These are phyloP conservation scores for Euclidia mi DNA, from an alignment of 2,888 invertebrate genomes.

Conservation along the genomic window DNA sequence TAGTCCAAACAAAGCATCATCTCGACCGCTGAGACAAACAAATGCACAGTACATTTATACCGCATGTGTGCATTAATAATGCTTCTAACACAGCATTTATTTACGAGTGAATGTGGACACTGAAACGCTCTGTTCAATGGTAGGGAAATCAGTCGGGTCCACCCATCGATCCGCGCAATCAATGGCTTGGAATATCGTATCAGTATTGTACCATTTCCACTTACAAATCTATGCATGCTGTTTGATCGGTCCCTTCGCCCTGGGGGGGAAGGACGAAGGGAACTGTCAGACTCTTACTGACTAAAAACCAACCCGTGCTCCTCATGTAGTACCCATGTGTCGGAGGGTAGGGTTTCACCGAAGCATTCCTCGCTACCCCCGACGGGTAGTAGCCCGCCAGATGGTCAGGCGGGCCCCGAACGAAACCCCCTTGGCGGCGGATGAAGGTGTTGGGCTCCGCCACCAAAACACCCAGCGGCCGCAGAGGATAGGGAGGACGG, in stretches of 20 bases:
- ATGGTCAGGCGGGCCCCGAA: too few species aligned
- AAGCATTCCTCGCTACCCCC: too few species aligned
- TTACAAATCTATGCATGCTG: conserved; percentile 62
- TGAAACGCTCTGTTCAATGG: conserved; percentile 63
- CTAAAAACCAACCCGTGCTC: too few species aligned
- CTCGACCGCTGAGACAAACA: background rate
- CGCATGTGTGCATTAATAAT: conserved; percentile 39
- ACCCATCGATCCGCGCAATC: conserved; percentile 71
- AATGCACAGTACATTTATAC: conserved; percentile 7
- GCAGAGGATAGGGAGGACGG: too few species aligned
- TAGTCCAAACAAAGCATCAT: background rate
- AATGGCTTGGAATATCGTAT: conserved; percentile 74
- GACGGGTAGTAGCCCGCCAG: too few species aligned
- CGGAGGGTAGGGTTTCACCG: too few species aligned
- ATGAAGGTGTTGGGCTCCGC: too few species aligned
- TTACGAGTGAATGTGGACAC: conserved; percentile 33
- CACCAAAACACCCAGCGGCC: too few species aligned
- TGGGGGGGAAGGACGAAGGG: too few species aligned
- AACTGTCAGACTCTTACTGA: too few species aligned
- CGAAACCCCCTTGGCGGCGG: too few species aligned
- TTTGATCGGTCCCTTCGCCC: conserved; percentile 17
- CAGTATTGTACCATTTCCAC: conserved; percentile 79
- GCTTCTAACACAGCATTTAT: conserved; percentile 32
- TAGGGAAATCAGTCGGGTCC: conserved; percentile 73
- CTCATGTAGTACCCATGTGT: too few species aligned